These are phyloP conservation scores for Squalus acanthias DNA, from an alignment of 2,797 vertebrate genomes.

Conservation along the genomic window DNA sequence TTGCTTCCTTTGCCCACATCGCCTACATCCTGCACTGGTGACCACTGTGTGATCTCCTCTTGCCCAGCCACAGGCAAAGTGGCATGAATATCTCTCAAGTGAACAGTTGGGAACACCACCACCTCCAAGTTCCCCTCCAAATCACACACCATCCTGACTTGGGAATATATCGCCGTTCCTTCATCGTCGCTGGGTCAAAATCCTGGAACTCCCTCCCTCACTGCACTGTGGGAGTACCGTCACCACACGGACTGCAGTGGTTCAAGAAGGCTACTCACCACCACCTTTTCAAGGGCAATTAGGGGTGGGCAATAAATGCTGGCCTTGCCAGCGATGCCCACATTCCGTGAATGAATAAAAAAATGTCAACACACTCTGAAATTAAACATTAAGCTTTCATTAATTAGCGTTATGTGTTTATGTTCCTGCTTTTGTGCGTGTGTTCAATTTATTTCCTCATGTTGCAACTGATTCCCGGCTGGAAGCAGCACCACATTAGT, in stretches of 20 bases:
- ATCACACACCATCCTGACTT: background rate
- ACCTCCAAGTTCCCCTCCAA: background rate
- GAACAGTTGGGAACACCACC: background rate
- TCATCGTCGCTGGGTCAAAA: background rate
- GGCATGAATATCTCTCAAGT: background rate
- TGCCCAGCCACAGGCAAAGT: background rate
- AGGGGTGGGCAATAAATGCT: background rate
- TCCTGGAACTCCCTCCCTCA: background rate
- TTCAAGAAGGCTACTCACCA: background rate
- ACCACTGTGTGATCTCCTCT: background rate
- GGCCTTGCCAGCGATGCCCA: no score
- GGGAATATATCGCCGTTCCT: background rate
- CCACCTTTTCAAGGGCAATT: background rate
- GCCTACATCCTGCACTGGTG: background rate
- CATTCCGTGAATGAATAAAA: background rate
- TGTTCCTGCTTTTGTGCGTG: background rate
- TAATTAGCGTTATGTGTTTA: background rate
- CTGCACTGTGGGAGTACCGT: background rate
- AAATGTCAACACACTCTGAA: background rate
- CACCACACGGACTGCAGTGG: background rate
- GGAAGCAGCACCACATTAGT: background rate
- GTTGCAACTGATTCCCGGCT: background rate
- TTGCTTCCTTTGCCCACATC: background rate
- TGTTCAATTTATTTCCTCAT: background rate
- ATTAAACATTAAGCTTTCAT: conserved; percentile 8